A percentile compares a stretch with the other conserved stretches of the same genome.
phyloP scores from a whole-genome alignment of 1,140 invertebrate species.

The Bilobella aurantiaca region DNA sequence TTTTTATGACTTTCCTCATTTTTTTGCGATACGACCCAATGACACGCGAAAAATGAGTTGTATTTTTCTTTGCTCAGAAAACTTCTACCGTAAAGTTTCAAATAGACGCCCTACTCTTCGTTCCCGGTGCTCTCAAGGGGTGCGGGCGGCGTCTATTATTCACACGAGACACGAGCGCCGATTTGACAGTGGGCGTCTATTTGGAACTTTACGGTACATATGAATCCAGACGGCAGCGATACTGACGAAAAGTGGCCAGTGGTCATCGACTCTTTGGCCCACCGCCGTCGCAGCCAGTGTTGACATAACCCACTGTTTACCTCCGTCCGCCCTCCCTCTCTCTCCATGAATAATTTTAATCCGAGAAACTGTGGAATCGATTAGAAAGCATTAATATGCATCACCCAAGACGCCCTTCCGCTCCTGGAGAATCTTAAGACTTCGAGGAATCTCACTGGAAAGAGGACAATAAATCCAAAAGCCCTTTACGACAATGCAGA shows the following conservation, averaged over 20 bases:
- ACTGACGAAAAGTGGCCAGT: neutral
- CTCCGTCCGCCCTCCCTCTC: neutral
- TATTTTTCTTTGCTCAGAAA: constrained; percentile 9
- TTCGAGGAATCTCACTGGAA: neutral
- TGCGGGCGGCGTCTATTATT: no score
- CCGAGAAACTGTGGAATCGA: neutral
- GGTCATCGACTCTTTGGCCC: neutral
- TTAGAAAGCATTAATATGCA: neutral
- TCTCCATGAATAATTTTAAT: neutral
- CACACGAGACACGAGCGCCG: no score
- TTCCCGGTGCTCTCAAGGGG: no score
- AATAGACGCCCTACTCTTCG: no score
- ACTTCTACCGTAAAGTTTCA: no score
- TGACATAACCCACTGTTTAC: neutral
- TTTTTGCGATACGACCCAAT: constrained; percentile 27
- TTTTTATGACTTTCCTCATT: constrained; percentile 11
- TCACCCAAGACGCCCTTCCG: neutral
- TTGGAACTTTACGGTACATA: no score
- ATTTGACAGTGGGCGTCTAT: no score
- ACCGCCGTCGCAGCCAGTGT: neutral
- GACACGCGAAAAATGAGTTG: constrained; percentile 32
- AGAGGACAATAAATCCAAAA: neutral
- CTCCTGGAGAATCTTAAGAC: neutral
- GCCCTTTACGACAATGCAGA: neutral
- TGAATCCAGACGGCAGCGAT: no score